These are phyloP conservation scores for Halyomorpha halys DNA, from an alignment of 1,140 invertebrate genomes.

Conservation along the genomic window DNA sequence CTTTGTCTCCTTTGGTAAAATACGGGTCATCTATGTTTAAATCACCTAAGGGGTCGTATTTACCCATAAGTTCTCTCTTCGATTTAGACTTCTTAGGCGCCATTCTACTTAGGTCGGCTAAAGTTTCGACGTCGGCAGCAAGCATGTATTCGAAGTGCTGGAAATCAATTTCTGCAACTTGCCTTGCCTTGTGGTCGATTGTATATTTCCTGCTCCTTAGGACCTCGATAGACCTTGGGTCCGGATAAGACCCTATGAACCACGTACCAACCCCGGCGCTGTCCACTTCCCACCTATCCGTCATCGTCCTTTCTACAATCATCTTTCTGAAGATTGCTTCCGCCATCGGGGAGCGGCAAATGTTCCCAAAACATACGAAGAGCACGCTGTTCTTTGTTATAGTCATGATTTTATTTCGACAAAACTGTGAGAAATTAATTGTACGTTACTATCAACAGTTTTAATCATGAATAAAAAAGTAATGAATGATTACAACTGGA, in stretches of 20 bases:
- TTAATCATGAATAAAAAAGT: too few relatives aligned
- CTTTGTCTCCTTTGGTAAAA: constrained; percentile 53
- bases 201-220: constrained; percentile 43
- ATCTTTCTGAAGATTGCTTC: constrained; percentile 76
- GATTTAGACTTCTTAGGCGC: constrained; percentile 52
- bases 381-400: constrained; percentile 29
- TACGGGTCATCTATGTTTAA: constrained; percentile 79
- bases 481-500: too few relatives aligned
- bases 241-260: constrained; percentile 72
- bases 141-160: constrained; percentile 73
- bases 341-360: constrained; percentile 89
- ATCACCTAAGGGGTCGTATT: constrained; percentile 67
- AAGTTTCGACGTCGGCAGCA: constrained; percentile 84
- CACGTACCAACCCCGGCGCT: constrained; percentile 76
- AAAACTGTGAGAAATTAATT: too few relatives aligned
- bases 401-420: too few relatives aligned
- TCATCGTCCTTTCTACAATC: constrained; percentile 48
- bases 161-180: constrained; percentile 63
- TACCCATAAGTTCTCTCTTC: constrained; percentile 63
- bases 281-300: constrained; percentile 67
- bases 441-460: too few relatives aligned
- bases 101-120: constrained; percentile 50
- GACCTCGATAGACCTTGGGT: constrained; percentile 58
- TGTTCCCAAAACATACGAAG: constrained; percentile 55
- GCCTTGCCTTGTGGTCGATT: constrained; percentile 29